Percentiles rank a stretch among this genome's conserved stretches.
These are phyloP conservation scores for Vulpes lagopus DNA, from an alignment of 2,113 vertebrate species.

Conservation along the genomic window DNA sequence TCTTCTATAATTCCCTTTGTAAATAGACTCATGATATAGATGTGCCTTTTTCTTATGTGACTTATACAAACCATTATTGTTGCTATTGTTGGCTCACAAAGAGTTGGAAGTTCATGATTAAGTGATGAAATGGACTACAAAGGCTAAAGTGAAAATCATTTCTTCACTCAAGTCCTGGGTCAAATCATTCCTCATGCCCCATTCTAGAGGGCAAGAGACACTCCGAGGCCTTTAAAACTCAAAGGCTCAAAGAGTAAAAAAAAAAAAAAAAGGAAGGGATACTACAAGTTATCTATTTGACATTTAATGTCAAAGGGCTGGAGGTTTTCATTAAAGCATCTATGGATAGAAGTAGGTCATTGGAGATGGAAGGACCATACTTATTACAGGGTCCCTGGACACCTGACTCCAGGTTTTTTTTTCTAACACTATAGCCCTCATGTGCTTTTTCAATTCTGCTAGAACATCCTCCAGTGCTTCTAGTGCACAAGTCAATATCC, in stretches of 20 bases:
- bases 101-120: conserved; percentile 49
- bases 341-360: neutral
- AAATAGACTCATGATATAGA: conserved; percentile 76
- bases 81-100: conserved; percentile 24
- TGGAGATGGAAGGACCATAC: neutral
- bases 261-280: neutral
- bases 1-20: conserved; percentile 78
- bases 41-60: conserved; percentile 54
- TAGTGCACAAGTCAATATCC: neutral
- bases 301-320: neutral
- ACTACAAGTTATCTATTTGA: neutral
- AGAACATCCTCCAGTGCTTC: neutral
- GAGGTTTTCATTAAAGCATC: neutral
- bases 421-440: neutral
- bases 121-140: neutral
- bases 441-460: neutral
- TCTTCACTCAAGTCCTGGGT: neutral
- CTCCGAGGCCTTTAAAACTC: neutral
- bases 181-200: neutral
- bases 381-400: neutral
- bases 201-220: neutral
- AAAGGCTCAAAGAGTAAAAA: neutral
- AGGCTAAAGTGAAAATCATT: conserved; percentile 23
- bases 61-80: conserved; percentile 50
- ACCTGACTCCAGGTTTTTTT: neutral